phyloP scores from a whole-genome alignment of 2,888 invertebrate species.

The Eupithecia tripunctaria region DNA sequence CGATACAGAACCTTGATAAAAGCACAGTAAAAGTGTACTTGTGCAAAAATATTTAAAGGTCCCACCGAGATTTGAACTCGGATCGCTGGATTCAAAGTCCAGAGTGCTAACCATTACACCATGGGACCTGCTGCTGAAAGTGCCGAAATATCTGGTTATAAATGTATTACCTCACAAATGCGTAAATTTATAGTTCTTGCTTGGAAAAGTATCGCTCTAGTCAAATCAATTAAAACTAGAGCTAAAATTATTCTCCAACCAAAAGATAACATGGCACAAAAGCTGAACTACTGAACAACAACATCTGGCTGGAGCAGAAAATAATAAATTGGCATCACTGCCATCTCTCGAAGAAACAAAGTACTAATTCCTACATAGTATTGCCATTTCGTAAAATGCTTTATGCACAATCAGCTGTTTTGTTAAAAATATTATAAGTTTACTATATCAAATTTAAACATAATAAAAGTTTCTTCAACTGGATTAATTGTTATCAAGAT shows the following conservation, averaged over 20 bases:
- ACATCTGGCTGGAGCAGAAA: not conserved
- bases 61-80: slow-evolving; percentile 84
- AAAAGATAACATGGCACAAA: not conserved
- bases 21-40: not conserved
- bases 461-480: not conserved
- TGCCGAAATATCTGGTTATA: slow-evolving; percentile 48
- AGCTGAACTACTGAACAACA: not conserved
- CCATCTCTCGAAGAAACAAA: slow-evolving; percentile 23
- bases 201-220: not conserved
- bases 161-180: not conserved
- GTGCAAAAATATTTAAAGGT: slow-evolving; percentile 54
- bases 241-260: not conserved
- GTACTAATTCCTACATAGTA: slow-evolving; percentile 9
- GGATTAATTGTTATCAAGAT: not conserved
- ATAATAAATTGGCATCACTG: slow-evolving; percentile 14
- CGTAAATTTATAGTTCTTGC: not conserved
- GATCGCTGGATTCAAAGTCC: slow-evolving; percentile 85
- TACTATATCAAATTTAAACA: not conserved
- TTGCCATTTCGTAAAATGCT: not conserved
- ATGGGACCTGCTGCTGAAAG: slow-evolving; percentile 67
- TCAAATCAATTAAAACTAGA: not conserved
- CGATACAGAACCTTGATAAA: not conserved
- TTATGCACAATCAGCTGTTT: slow-evolving; percentile 18
- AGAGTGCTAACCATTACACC: slow-evolving; percentile 86
- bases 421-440: not conserved